Evolutionary conservation across 2,113 vertebrate genomes (phyloP), one percentile per base, ranked within the genome.

Genomic region (Varanus komodoensis): DNA sequence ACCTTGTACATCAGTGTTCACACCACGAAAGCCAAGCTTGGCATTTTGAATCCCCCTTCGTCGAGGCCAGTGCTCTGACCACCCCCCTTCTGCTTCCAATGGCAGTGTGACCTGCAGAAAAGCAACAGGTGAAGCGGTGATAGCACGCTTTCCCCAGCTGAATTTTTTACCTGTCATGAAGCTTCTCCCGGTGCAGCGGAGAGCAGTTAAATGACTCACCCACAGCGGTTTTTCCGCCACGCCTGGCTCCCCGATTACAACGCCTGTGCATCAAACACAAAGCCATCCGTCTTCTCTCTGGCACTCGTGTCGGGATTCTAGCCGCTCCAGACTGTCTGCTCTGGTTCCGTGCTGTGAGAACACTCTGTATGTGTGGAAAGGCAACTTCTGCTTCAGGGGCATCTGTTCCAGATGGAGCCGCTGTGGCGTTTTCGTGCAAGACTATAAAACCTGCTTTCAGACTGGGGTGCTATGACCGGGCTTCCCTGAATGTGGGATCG

Each of bases 181-280:
- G 25, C 8, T 6, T 52, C 32, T 32, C 7, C 9, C 5, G 21
- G 69, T 38, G 25, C n/a, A 71, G 29, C 7, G 6, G n/a, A 23
- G 81, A 90, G 17, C 78, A 88, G 57, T 75, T 6, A 52, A 67
- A 54, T 15, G 17, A 4, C 80, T 91, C 8, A 0, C 80, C 5
- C 21, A 14, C 32, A 75, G 79, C 19, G 75, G 50, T n/a, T 92
- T 78, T 71, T 2, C 44, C 14, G 1, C 71, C 17, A 8, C 7
- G 11, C 27, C 38, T 0, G 0, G 50, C 38, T 61, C 80, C 27
- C 82, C 0, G 0, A 4, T 17, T 21, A n/a, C 50, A 84, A 64
- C 25, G 38, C 2, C 73, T 48, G 64, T 61, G 87, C 84, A 9
- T 87, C 80, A 90, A 88, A 61, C 44, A 23, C 29, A 77, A 4